These are phyloP conservation scores for Morus bassanus DNA, from an alignment of 2,797 vertebrate species.

Conservation along the genomic window DNA sequence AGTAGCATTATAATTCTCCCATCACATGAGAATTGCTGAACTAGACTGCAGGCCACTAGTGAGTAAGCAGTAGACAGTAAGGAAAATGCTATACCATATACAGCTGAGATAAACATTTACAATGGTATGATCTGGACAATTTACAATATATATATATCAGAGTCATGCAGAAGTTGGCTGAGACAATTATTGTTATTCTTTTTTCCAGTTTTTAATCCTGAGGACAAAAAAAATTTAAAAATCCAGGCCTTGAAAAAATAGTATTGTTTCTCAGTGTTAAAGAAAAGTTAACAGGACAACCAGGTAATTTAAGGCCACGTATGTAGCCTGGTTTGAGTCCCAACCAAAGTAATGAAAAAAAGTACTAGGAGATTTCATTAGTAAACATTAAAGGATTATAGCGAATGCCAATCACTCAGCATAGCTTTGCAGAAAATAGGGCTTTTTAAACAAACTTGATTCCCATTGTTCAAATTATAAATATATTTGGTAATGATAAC, in stretches of 20 bases:
- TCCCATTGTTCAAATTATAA: not conserved
- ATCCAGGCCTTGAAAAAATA: not conserved
- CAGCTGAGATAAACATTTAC: not conserved
- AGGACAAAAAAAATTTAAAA: not conserved
- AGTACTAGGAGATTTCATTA: not conserved
- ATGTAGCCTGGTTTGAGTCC: not conserved
- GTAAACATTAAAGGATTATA: not conserved
- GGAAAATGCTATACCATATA: not conserved
- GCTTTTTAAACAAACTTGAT: not conserved
- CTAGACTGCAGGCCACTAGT: not conserved
- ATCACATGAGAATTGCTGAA: not conserved
- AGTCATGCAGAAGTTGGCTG: not conserved
- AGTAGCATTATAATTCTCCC: not conserved
- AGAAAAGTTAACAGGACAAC: not conserved
- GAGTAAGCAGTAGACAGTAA: not conserved
- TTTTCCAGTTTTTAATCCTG: not conserved
- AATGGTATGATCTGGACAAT: not conserved
- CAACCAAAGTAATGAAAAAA: not conserved
- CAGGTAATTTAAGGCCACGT: not conserved
- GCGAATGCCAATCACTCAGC: not conserved
- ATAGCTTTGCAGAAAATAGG: not conserved
- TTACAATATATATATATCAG: not conserved
- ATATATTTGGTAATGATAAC: not conserved
- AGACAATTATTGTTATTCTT: not conserved
- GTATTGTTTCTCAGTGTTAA: not conserved